phyloP scores from a whole-genome alignment of 1,140 invertebrate genomes.

The Drosophila orena region DNA sequence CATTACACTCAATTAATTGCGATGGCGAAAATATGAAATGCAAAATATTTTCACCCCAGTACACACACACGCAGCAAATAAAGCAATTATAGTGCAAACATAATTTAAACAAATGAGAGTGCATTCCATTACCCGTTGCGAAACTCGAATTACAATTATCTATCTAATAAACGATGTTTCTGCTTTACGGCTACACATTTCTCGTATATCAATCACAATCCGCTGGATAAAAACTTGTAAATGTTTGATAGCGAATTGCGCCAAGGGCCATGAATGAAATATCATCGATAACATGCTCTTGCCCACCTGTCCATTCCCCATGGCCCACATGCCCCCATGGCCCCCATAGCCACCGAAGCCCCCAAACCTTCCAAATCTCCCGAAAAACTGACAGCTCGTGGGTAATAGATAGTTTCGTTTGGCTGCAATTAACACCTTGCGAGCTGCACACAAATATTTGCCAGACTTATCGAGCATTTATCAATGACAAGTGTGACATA shows the following conservation, averaged over 20 bases:
- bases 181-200: background rate
- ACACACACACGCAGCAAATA: slow-evolving; percentile 25
- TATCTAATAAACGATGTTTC: slow-evolving; percentile 14
- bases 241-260: slow-evolving; percentile 19
- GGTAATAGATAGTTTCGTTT: slow-evolving; percentile 67
- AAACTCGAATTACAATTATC: slow-evolving; percentile 5
- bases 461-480: slow-evolving; percentile 71
- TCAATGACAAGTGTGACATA: slow-evolving; percentile 67
- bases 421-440: slow-evolving; percentile 70
- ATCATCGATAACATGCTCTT: slow-evolving; percentile 23
- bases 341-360: too few relatives aligned
- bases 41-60: slow-evolving; percentile 22
- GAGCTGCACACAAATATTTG: slow-evolving; percentile 74
- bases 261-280: slow-evolving; percentile 33
- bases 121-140: background rate
- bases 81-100: slow-evolving; percentile 55
- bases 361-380: background rate
- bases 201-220: slow-evolving; percentile 27
- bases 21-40: slow-evolving; percentile 47
- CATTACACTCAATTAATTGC: slow-evolving; percentile 58
- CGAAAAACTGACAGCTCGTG: slow-evolving; percentile 39
- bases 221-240: slow-evolving; percentile 16
- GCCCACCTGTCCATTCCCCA: slow-evolving; percentile 12
- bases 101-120: slow-evolving; percentile 43
- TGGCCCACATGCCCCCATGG: too few relatives aligned